Percentiles rank a stretch among this genome's conserved stretches.
phyloP scores from a whole-genome alignment of 2,113 vertebrate species.

The Dromaius novaehollandiae region DNA sequence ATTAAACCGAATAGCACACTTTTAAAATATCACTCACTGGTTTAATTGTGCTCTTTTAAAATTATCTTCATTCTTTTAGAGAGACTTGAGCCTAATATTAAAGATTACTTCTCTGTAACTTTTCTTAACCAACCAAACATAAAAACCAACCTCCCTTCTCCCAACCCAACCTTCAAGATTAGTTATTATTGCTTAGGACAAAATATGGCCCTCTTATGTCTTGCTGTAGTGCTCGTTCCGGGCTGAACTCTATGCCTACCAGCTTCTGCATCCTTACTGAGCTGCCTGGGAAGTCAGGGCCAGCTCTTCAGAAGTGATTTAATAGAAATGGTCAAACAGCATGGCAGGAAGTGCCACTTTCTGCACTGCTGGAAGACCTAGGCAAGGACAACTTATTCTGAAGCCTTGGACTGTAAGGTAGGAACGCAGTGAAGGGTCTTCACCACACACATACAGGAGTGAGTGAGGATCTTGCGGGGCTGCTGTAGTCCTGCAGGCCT shows the following conservation, averaged over 20 bases:
- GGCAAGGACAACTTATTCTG: not conserved
- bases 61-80: not conserved
- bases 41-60: not conserved
- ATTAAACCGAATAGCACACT: not conserved
- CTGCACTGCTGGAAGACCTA: not conserved
- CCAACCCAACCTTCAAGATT: not conserved
- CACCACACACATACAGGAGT: accelerated
- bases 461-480: not conserved
- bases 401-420: not conserved
- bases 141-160: not conserved
- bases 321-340: not conserved
- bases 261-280: not conserved
- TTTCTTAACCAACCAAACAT: not conserved
- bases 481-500: not conserved
- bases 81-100: not conserved
- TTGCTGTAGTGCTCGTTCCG: not conserved
- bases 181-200: not conserved
- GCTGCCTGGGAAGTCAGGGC: not conserved
- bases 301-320: not conserved
- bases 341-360: not conserved
- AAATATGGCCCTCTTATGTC: not conserved
- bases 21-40: not conserved
- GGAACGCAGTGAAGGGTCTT: not conserved
- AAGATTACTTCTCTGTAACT: not conserved
- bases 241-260: not conserved